Conservation (phyloP, 2,797 vertebrate genomes). For the Helostoma temminkii region DNA sequence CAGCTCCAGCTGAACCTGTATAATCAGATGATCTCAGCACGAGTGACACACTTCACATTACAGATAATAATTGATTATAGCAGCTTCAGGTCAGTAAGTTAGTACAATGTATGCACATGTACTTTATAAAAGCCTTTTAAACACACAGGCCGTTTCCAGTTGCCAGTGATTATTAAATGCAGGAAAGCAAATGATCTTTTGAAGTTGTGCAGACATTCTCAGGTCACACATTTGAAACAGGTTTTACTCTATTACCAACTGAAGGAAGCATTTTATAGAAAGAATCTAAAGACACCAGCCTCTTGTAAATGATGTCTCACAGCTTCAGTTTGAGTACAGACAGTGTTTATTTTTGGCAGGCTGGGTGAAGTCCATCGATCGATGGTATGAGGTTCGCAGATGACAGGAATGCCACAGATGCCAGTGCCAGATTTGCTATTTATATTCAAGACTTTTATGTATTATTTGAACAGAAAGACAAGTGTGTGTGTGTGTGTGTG, state of each 20-base stretch:
- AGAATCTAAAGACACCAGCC: slow-evolving; percentile 27
- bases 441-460: slow-evolving; percentile 43
- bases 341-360: slow-evolving; percentile 71
- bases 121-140: not conserved
- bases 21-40: no score
- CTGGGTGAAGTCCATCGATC: slow-evolving; percentile 29
- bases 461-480: slow-evolving; percentile 36
- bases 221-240: not conserved
- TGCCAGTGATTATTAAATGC: not conserved
- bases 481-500: slow-evolving; percentile 11
- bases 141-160: slow-evolving; percentile 7
- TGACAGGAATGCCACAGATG: slow-evolving; percentile 65
- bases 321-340: slow-evolving; percentile 43
- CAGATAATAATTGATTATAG: not conserved
- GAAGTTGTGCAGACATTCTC: not conserved
- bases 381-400: slow-evolving; percentile 53
- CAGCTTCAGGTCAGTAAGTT: not conserved
- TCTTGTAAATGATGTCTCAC: slow-evolving; percentile 60
- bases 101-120: not conserved
- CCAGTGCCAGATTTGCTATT: slow-evolving; percentile 56
- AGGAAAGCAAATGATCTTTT: not conserved
- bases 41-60: not conserved
- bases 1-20: not conserved
- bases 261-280: slow-evolving; percentile 13
- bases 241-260: not conserved